phyloP scores from a whole-genome alignment of 2,888 invertebrate genomes.

The Abrostola triplasia region DNA sequence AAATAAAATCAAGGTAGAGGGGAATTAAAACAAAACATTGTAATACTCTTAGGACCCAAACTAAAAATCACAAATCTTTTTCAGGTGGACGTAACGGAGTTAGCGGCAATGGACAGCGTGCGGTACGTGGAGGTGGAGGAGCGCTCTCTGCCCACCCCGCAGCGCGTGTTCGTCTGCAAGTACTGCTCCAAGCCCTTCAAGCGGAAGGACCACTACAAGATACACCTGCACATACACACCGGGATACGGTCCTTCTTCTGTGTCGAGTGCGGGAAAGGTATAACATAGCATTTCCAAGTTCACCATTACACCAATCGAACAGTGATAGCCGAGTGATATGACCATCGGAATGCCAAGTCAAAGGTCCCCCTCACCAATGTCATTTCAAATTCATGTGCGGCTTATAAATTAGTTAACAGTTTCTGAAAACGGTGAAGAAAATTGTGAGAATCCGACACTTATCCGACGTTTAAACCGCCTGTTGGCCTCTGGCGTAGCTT shows the following conservation, averaged over 20 bases:
- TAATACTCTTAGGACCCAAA: not conserved
- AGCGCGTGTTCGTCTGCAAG: conserved; percentile 82
- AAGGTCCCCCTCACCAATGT: no score
- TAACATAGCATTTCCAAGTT: no score
- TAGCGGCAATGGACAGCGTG: conserved; percentile 52
- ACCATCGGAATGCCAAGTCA: no score
- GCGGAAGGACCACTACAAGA: conserved; percentile 84
- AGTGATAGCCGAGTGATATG: no score
- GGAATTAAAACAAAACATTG: not conserved
- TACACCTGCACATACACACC: conserved; percentile 83
- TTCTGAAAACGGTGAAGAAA: no score
- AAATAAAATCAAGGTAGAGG: no score
- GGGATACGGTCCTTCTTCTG: conserved; percentile 84
- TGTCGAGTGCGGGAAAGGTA: conserved; percentile 81
- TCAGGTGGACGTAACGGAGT: conserved; percentile 58
- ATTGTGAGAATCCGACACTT: no score
- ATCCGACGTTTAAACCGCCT: no score
- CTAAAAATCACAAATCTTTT: not conserved
- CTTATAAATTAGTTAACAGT: no score
- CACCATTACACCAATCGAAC: no score
- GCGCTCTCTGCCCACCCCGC: conserved; percentile 71
- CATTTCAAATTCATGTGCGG: no score
- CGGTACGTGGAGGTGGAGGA: conserved; percentile 53
- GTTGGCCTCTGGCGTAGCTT: no score
- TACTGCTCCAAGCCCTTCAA: conserved; percentile 82